Percentiles rank a stretch among this genome's conserved stretches.
Conservation (phyloP, 1,140 invertebrate genomes). For the Sitophilus oryzae region DNA sequence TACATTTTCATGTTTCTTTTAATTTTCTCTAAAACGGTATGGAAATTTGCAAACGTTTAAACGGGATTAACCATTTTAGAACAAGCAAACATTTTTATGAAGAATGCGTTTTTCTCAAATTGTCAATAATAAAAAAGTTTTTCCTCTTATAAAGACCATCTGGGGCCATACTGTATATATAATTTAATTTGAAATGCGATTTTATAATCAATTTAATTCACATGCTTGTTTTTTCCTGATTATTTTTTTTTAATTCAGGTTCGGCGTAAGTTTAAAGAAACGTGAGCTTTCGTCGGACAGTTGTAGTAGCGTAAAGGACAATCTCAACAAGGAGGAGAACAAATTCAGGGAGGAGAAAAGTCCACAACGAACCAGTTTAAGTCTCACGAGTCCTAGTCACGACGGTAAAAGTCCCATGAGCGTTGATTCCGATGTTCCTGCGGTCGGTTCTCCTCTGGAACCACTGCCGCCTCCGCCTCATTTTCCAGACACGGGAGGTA, state of each 20-base stretch:
- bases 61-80: too few relatives aligned
- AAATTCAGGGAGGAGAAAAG: conserved; percentile 34
- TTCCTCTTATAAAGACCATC: too few relatives aligned
- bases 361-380: conserved; percentile 40
- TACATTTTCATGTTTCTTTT: too few relatives aligned
- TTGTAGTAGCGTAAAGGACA: conserved; percentile 48
- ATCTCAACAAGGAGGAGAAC: conserved; percentile 34
- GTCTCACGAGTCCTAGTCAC: conserved; percentile 43
- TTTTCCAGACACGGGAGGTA: conserved; percentile 20
- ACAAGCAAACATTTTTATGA: too few relatives aligned
- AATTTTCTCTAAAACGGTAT: too few relatives aligned
- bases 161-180: too few relatives aligned
- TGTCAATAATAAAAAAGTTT: too few relatives aligned
- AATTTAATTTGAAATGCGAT: too few relatives aligned
- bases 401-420: conserved; percentile 44
- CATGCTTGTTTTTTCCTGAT: too few relatives aligned
- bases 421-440: conserved; percentile 41
- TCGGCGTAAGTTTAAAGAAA: conserved; percentile 64
- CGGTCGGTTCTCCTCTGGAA: conserved; percentile 39
- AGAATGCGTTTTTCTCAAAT: too few relatives aligned
- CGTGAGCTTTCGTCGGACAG: conserved; percentile 58
- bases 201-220: too few relatives aligned
- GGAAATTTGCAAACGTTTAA: too few relatives aligned
- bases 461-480: conserved; percentile 40
- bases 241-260: conserved; percentile 33